phyloP scores from a whole-genome alignment of 2,888 invertebrate species.

The Nemotelus nigrinus region DNA sequence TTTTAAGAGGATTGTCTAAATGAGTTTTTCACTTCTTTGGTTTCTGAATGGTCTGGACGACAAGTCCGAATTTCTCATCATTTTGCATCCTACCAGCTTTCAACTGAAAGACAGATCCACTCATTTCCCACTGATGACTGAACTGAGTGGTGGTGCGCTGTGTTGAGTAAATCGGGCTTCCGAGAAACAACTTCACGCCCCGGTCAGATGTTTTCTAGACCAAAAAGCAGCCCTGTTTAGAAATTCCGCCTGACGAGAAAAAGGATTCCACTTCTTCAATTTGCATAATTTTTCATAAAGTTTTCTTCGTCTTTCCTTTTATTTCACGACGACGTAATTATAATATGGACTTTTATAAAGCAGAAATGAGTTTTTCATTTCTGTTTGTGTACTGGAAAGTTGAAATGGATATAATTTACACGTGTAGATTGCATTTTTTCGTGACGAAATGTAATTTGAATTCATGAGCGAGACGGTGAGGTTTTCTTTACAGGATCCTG shows the following conservation, averaged over 20 bases:
- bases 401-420: conserved; percentile 40
- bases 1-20: conserved; percentile 53
- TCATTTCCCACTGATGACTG: conserved; percentile 6
- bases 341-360: conserved; percentile 37
- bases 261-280: conserved; percentile 43
- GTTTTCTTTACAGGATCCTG: not conserved
- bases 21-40: conserved; percentile 51
- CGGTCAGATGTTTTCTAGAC: conserved; percentile 21
- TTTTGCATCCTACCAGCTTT: conserved; percentile 1
- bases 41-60: conserved; percentile 23
- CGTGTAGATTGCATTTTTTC: conserved; percentile 41
- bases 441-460: conserved; percentile 32
- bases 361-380: conserved; percentile 38
- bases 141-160: not conserved
- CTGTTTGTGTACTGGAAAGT: conserved; percentile 36
- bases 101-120: conserved; percentile 23
- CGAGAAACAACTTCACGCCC: conserved; percentile 19
- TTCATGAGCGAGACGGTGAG: conserved; percentile 16
- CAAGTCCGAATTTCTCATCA: conserved; percentile 5
- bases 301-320: conserved; percentile 42
- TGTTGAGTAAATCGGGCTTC: conserved; percentile 9
- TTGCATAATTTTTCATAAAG: conserved; percentile 49
- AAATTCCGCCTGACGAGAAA: not conserved
- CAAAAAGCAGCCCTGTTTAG: not conserved
- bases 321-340: conserved; percentile 33